Evolutionary conservation across 2,113 vertebrate species (phyloP).

Genomic region (Plotosus lineatus): DNA sequence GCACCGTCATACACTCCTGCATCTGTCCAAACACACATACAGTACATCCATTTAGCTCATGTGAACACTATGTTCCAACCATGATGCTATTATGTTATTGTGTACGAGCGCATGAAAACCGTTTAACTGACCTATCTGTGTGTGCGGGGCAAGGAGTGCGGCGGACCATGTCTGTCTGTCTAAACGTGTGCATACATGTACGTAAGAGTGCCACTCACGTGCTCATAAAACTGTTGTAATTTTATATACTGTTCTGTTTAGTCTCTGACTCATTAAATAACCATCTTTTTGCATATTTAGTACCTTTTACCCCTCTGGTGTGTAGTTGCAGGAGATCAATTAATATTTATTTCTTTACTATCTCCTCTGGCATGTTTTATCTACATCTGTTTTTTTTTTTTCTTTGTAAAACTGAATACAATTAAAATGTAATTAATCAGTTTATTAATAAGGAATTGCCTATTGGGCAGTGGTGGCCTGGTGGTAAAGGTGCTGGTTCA

Average conservation of each 20-base stretch:
- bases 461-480: no score
- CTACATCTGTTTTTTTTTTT: not conserved
- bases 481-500: no score
- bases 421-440: no score
- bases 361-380: not conserved
- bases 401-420: not conserved
- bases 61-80: constrained; percentile 10
- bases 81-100: constrained; percentile 8
- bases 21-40: not conserved
- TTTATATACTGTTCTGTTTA: not conserved
- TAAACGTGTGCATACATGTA: not conserved
- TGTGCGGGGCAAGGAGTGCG: not conserved
- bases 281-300: not conserved
- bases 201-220: not conserved
- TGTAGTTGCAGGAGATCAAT: not conserved
- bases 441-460: no score
- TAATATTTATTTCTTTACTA: not conserved
- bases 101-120: constrained; percentile 10
- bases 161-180: not conserved
- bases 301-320: not conserved
- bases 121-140: not conserved
- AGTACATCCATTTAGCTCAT: constrained; percentile 21
- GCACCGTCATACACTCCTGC: constrained; percentile 22
- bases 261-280: not conserved
- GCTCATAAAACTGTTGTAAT: not conserved